Evolutionary conservation across 2,888 invertebrate genomes (phyloP).

Genomic region (Brenthis ino): DNA sequence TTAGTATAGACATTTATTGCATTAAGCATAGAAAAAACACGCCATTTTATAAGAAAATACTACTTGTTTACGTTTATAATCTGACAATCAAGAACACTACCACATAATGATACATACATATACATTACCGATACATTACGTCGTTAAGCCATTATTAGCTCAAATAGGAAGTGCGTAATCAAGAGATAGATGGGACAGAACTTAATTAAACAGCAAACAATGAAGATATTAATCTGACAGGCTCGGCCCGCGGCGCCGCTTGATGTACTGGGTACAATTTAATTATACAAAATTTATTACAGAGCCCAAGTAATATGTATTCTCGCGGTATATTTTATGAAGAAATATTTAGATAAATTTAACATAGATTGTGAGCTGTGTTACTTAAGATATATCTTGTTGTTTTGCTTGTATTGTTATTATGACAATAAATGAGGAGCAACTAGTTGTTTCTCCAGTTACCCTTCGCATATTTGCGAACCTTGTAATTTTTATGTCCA

Average conservation of each 20-base stretch:
- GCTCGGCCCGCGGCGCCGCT: slow-evolving; percentile 52
- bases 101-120: too few relatives aligned
- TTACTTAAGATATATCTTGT: background rate
- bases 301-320: slow-evolving; percentile 62
- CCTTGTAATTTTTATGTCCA: slow-evolving; percentile 11
- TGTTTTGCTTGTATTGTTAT: background rate
- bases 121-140: slow-evolving; percentile 20
- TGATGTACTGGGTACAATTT: slow-evolving; percentile 73
- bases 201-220: slow-evolving; percentile 77
- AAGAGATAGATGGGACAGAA: slow-evolving; percentile 58
- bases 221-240: slow-evolving; percentile 74
- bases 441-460: background rate
- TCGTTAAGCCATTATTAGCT: slow-evolving; percentile 39
- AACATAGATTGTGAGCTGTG: too few relatives aligned
- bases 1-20: too few relatives aligned
- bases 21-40: too few relatives aligned
- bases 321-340: slow-evolving; percentile 35
- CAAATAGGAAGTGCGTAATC: slow-evolving; percentile 55
- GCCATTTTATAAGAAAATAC: too few relatives aligned
- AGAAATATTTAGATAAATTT: too few relatives aligned
- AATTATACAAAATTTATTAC: slow-evolving; percentile 75
- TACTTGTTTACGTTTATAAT: too few relatives aligned
- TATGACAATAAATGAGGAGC: too few relatives aligned
- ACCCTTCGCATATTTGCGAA: background rate
- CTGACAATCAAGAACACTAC: too few relatives aligned